Base-by-base conservation (phyloP, 1,140 invertebrate species). In the Drosophila setifemur region DNA sequence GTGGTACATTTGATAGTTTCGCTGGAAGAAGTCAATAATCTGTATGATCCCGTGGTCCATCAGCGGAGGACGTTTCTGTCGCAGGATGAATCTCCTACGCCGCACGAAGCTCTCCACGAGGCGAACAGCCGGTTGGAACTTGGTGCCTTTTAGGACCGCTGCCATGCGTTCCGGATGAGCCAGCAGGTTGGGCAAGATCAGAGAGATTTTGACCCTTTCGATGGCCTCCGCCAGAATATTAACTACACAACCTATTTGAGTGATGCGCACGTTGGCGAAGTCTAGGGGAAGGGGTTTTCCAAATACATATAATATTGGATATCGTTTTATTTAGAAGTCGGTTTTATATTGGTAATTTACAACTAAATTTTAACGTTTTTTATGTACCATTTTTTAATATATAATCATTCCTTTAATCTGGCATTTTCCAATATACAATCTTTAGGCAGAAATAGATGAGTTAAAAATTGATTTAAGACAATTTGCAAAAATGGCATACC, bases 11-110 rank as follows among this genome's bases (percentile, higher is more conserved):
- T 45, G 6, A 2, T n/a, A 0, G 42, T 86, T 37, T 0, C 14
- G 26, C 33, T 81, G 81, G 12, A 86, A 86, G 31, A 49, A 86
- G 18, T 86, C 81, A n/a, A 86, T 81, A 14, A 86, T 86, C 7
- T 44, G 23, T 6, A 85, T 67, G 21, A 78, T 71, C 2, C 79
- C 70, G 11, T 72, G 74, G 26, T 85, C 79, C 28, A 54, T 44
- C 3, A 85, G 35, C 0, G 79, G 79, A 2, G 49, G 40, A 6
- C 79, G 50, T 3, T 47, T 19, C 2, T 75, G 55, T 23, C 16
- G 52, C 6, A 78, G 1, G 4, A 85, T 79, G 19, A 52, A 63
- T 5, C 53, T 37, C 3, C 70, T 44, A 6, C 79, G 66, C 0
- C 70, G 64, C 2, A 44, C 4, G n/a, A 78, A 85, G 11, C 69